These are phyloP conservation scores for Sardina pilchardus DNA, from an alignment of 2,113 vertebrate species.

Conservation along the genomic window DNA sequence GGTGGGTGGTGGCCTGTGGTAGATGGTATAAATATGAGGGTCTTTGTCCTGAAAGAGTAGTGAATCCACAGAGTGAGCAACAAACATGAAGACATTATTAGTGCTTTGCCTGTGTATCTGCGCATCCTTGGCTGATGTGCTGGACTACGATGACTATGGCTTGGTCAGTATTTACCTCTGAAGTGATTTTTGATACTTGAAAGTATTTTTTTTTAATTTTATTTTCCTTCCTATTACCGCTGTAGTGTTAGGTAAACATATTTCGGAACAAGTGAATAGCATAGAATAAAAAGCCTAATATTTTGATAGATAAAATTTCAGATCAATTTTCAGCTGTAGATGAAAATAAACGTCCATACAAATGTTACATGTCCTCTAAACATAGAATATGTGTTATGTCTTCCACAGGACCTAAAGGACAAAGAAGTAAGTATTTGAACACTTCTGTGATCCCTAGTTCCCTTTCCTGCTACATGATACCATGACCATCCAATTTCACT, in stretches of 20 bases:
- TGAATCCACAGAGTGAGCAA: conserved; percentile 14
- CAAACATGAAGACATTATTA: conserved; percentile 64
- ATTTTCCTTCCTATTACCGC: background rate
- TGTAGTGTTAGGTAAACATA: background rate
- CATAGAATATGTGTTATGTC: background rate
- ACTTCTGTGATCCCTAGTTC: background rate
- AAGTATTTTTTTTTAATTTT: background rate
- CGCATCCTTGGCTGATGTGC: background rate
- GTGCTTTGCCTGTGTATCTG: conserved; percentile 56
- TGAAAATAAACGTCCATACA: background rate
- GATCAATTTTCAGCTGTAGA: background rate
- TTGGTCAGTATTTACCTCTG: conserved; percentile 41
- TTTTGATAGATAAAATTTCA: too few relatives aligned
- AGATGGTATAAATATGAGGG: conserved; percentile 35
- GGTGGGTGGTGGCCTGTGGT: background rate
- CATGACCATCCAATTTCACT: background rate
- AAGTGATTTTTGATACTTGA: too few relatives aligned
- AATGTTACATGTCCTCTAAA: too few relatives aligned
- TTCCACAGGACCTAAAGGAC: background rate
- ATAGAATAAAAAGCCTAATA: too few relatives aligned
- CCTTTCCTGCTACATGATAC: background rate
- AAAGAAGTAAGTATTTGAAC: background rate
- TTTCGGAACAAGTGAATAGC: background rate
- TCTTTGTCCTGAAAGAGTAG: background rate
- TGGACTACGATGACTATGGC: conserved; percentile 57